Percentiles rank a stretch among this genome's conserved stretches.
Evolutionary conservation across 2,888 invertebrate genomes (phyloP).

Genomic region (Acanthosepion esculentum): DNA sequence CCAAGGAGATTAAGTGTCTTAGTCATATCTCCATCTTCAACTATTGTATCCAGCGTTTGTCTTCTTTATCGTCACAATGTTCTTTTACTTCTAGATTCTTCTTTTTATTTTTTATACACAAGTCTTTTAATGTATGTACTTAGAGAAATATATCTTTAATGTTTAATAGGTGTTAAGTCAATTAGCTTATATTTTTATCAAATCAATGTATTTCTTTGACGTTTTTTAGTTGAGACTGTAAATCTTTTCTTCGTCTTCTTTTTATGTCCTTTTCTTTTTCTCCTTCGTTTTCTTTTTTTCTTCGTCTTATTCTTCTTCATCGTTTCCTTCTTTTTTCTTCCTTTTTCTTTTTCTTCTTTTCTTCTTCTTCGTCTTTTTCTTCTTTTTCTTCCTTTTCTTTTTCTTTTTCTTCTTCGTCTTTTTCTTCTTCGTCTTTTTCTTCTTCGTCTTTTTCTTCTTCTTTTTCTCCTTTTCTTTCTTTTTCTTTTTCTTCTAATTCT

Average conservation of each 20-base stretch:
- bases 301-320: background rate
- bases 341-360: too few species aligned
- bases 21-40: background rate
- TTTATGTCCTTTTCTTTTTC: background rate
- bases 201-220: background rate
- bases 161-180: background rate
- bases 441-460: background rate
- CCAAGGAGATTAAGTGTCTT: background rate
- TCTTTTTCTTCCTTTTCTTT: background rate
- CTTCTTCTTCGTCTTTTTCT: background rate
- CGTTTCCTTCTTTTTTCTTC: background rate
- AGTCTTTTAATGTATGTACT: background rate
- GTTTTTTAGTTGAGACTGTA: too few species aligned
- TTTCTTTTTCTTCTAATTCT: too few species aligned
- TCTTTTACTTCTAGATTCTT: background rate
- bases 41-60: background rate
- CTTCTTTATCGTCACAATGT: background rate
- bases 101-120: background rate
- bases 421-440: rapidly evolving
- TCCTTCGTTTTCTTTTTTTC: background rate
- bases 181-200: background rate
- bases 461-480: background rate
- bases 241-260: too few species aligned
- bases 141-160: background rate
- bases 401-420: background rate